Evolutionary conservation across 1,140 invertebrate species (phyloP).

Genomic region (Zaprionus capensis): DNA sequence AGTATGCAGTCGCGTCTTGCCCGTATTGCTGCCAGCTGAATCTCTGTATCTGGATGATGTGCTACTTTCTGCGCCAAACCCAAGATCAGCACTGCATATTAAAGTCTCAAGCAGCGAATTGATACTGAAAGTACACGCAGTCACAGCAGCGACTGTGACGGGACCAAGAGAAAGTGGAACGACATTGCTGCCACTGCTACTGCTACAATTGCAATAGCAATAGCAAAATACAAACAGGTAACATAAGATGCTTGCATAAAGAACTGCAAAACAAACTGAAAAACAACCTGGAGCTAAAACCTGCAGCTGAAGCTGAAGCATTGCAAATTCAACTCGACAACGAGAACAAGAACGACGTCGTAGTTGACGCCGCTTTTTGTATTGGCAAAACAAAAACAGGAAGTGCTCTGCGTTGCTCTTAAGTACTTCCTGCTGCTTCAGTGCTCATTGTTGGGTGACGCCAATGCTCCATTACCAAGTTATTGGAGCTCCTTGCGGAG

Average conservation of each 20-base stretch:
- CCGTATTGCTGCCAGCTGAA: slow-evolving; percentile 2
- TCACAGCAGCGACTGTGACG: slow-evolving; percentile 5
- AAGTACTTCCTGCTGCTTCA: slow-evolving; percentile 78
- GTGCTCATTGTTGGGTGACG: slow-evolving; percentile 38
- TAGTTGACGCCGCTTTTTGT: slow-evolving; percentile 69
- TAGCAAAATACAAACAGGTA: slow-evolving; percentile 48
- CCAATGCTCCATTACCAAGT: slow-evolving; percentile 44
- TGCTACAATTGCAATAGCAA: slow-evolving; percentile 33
- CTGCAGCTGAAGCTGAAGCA: slow-evolving; percentile 56
- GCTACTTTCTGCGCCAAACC: slow-evolving; percentile 59
- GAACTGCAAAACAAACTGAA: slow-evolving; percentile 52
- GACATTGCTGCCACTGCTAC: slow-evolving; percentile 3
- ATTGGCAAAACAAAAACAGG: slow-evolving; percentile 83
- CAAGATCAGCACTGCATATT: slow-evolving; percentile 65
- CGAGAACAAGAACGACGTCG: slow-evolving; percentile 67
- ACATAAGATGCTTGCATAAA: slow-evolving; percentile 64
- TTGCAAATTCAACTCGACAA: slow-evolving; percentile 77
- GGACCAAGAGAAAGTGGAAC: background rate
- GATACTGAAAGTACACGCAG: slow-evolving; percentile 29
- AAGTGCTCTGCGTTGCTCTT: slow-evolving; percentile 82
- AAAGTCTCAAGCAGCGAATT: slow-evolving; percentile 54
- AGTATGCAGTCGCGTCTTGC: background rate
- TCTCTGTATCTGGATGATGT: slow-evolving; percentile 42
- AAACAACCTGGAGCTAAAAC: slow-evolving; percentile 51
- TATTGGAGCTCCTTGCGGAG: slow-evolving; percentile 35